A percentile compares a stretch with the other conserved stretches of the same genome.
Conservation (phyloP, 2,797 vertebrate species). For the Anisognathus igniventris region DNA sequence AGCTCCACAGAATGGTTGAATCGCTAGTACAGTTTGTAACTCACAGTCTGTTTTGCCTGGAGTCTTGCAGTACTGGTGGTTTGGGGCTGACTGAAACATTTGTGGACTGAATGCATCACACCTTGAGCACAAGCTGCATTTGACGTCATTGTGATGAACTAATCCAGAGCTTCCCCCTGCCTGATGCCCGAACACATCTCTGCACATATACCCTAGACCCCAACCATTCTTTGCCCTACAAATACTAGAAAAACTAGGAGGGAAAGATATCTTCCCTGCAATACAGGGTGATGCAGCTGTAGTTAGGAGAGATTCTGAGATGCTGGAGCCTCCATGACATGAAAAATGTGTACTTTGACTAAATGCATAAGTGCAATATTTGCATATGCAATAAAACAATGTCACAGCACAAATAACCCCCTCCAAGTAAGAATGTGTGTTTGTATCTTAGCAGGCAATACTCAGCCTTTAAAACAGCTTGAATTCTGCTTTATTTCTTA, state of each 20-base stretch:
- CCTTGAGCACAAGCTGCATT: background rate
- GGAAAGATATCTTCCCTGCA: background rate
- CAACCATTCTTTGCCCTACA: background rate
- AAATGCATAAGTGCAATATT: background rate
- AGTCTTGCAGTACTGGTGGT: background rate
- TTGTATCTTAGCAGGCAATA: background rate
- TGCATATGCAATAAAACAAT: background rate
- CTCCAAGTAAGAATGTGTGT: background rate
- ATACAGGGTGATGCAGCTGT: background rate
- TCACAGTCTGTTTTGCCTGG: background rate
- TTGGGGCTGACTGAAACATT: background rate
- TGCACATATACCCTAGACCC: background rate
- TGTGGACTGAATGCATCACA: background rate
- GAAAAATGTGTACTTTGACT: background rate
- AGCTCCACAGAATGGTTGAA: background rate
- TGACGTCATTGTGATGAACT: background rate
- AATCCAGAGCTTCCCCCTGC: background rate
- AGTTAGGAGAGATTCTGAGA: background rate
- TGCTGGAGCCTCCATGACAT: background rate
- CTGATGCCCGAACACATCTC: background rate
- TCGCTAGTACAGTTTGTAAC: background rate
- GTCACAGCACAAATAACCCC: background rate
- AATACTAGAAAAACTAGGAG: background rate
- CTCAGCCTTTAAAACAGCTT: background rate
- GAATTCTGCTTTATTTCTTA: background rate